phyloP scores from a whole-genome alignment of 2,888 invertebrate genomes.

The Augiades crinisus region DNA sequence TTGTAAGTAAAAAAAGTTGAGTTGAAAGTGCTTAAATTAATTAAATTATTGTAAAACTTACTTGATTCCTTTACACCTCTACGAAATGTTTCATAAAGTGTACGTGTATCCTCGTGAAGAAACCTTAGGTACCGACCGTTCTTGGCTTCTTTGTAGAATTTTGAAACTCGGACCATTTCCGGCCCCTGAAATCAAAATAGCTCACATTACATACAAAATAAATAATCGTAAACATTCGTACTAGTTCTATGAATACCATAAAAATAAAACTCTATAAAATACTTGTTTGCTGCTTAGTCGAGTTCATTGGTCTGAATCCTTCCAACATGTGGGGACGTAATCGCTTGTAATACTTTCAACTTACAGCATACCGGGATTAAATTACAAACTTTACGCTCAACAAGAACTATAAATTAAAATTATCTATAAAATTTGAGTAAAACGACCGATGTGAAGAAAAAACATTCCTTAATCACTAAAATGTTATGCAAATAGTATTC shows the following conservation, averaged over 20 bases:
- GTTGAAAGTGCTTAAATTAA: too few relatives aligned
- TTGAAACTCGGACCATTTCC: slow-evolving; percentile 93
- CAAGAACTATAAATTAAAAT: neutral
- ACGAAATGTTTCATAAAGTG: slow-evolving; percentile 94
- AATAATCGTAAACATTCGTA: too few relatives aligned
- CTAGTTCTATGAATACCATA: slow-evolving; percentile 18
- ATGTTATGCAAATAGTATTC: slow-evolving; percentile 59
- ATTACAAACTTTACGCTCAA: slow-evolving; percentile 26
- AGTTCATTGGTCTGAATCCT: slow-evolving; percentile 66
- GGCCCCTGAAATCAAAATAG: slow-evolving; percentile 86
- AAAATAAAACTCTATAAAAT: slow-evolving; percentile 13
- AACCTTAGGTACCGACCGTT: slow-evolving; percentile 92
- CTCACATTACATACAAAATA: neutral
- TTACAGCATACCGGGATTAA: slow-evolving; percentile 28
- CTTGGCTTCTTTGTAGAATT: slow-evolving; percentile 94
- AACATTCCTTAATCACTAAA: slow-evolving; percentile 43
- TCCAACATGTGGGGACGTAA: slow-evolving; percentile 49
- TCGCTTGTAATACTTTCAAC: slow-evolving; percentile 66
- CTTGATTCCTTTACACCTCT: slow-evolving; percentile 96
- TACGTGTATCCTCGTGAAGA: slow-evolving; percentile 92
- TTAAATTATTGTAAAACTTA: too few relatives aligned
- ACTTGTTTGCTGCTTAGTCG: slow-evolving; percentile 21
- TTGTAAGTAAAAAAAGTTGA: too few relatives aligned
- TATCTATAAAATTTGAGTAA: neutral
- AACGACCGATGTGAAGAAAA: slow-evolving; percentile 15